A percentile compares a stretch with the other conserved stretches of the same genome.
These are phyloP conservation scores for Gopherus evgoodei DNA, from an alignment of 2,113 vertebrate species.

Conservation along the genomic window DNA sequence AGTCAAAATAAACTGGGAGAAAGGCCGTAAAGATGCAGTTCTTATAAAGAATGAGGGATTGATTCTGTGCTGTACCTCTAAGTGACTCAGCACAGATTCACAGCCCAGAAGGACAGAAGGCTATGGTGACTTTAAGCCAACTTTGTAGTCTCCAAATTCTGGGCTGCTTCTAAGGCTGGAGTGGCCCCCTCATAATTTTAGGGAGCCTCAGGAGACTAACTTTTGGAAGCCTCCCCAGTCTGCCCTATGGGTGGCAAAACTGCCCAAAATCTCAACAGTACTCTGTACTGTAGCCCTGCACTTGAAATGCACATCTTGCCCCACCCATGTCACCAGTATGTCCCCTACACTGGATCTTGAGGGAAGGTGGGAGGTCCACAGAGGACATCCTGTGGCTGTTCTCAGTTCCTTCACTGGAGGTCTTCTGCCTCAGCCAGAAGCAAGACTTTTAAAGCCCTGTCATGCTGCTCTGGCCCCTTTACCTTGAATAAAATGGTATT, in stretches of 20 bases:
- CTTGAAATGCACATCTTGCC: neutral
- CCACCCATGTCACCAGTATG: neutral
- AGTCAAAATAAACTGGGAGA: neutral
- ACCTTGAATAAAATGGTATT: neutral
- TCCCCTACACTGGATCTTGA: neutral
- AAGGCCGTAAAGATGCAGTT: neutral
- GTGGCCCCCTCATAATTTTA: neutral
- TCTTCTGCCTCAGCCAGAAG: neutral
- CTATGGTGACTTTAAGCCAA: neutral
- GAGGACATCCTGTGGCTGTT: neutral
- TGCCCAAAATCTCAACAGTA: neutral
- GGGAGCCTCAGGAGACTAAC: neutral
- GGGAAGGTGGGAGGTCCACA: neutral
- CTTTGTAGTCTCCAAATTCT: neutral
- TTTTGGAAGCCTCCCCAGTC: neutral
- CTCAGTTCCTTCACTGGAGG: neutral
- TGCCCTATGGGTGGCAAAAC: neutral
- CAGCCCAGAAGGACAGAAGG: neutral
- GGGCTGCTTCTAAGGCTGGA: neutral
- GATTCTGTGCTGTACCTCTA: neutral
- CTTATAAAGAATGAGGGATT: neutral
- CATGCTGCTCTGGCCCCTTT: neutral
- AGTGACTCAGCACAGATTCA: neutral
- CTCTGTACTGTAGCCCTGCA: neutral
- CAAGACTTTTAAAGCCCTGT: neutral